Conservation (phyloP, 2,797 vertebrate genomes). For the Labeo calbasu region DNA sequence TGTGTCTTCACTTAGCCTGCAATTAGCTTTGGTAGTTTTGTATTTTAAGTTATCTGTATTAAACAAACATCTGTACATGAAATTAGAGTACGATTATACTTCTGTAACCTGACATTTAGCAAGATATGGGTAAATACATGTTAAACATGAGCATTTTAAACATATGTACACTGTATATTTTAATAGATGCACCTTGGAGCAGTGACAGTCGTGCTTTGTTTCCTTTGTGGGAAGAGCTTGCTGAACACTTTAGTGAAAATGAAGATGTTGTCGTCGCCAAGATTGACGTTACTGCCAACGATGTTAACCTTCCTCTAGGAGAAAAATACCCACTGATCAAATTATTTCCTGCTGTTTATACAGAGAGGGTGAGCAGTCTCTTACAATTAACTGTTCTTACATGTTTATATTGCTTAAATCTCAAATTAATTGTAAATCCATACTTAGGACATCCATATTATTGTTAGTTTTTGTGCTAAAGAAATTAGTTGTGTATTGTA, state of each 20-base stretch:
- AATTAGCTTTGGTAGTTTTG: neutral
- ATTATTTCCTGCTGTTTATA: slow-evolving; percentile 83
- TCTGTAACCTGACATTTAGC: neutral
- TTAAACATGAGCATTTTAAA: neutral
- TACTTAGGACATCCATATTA: neutral
- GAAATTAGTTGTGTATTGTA: neutral
- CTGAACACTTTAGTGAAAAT: slow-evolving; percentile 73
- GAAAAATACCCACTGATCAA: slow-evolving; percentile 81
- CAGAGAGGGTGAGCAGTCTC: slow-evolving; percentile 74
- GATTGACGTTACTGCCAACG: slow-evolving; percentile 88
- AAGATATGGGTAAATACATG: neutral
- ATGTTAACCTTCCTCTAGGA: slow-evolving; percentile 75
- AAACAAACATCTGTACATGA: neutral
- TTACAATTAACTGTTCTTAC: neutral
- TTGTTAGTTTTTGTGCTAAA: neutral
- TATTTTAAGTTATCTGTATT: neutral
- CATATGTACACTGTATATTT: neutral
- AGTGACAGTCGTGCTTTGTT: slow-evolving; percentile 78
- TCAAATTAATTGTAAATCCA: neutral
- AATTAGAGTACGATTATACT: neutral
- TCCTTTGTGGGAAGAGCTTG: slow-evolving; percentile 85
- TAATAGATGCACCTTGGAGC: slow-evolving; percentile 87
- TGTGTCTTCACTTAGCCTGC: neutral
- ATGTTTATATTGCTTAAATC: neutral
- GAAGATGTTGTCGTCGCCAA: slow-evolving; percentile 82